A percentile compares a stretch with the other conserved stretches of the same genome.
These are phyloP conservation scores for Oreochromis mossambicus DNA, from an alignment of 2,797 vertebrate species.

Conservation along the genomic window DNA sequence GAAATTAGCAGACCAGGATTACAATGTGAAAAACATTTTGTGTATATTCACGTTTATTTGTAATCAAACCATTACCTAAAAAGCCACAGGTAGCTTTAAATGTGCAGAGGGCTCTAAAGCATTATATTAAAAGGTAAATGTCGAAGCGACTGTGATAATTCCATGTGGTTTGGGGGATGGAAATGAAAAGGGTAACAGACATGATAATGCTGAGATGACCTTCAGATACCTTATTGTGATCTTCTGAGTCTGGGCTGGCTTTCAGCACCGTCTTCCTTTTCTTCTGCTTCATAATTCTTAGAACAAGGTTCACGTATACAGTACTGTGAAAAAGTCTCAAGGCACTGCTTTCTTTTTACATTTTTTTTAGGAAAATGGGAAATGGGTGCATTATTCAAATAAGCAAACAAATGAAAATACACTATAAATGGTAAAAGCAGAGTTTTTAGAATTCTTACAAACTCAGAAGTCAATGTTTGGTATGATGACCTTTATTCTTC, in stretches of 20 bases:
- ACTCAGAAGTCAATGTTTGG: background rate
- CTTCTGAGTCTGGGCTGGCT: background rate
- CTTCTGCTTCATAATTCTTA: background rate
- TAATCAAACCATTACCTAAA: background rate
- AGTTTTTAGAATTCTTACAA: background rate
- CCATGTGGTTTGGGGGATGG: background rate
- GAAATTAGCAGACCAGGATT: rapidly evolving
- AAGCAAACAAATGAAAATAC: background rate
- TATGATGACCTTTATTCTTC: background rate
- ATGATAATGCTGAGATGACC: background rate
- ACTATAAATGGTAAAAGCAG: no score
- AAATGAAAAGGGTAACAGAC: background rate
- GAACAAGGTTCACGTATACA: background rate
- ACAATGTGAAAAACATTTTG: background rate
- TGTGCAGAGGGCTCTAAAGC: background rate
- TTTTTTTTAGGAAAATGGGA: background rate
- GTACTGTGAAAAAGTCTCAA: background rate
- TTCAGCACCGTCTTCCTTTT: background rate
- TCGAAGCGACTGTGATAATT: background rate
- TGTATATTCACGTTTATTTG: background rate
- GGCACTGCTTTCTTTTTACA: background rate
- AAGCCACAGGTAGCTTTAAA: background rate
- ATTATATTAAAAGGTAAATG: background rate
- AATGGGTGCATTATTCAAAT: background rate
- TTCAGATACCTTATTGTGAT: background rate